phyloP scores from a whole-genome alignment of 1,140 invertebrate species.

The Sycophaga agraensis region DNA sequence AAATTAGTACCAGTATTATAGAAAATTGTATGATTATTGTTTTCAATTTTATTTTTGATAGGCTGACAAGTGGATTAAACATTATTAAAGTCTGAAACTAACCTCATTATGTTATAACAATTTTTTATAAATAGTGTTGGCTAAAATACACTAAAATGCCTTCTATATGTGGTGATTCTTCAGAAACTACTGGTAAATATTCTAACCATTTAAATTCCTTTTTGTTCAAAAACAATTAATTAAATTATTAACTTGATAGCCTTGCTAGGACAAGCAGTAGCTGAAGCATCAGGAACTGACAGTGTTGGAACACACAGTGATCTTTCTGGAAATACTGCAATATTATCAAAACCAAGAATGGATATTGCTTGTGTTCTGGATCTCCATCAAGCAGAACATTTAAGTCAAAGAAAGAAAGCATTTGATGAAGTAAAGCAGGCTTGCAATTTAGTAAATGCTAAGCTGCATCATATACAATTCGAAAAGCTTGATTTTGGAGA shows the following conservation, averaged over 20 bases:
- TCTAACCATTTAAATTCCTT: background rate
- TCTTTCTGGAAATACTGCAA: slow-evolving; percentile 67
- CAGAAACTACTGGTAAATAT: slow-evolving; percentile 43
- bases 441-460: slow-evolving; percentile 75
- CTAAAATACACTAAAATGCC: slow-evolving; percentile 42
- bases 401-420: slow-evolving; percentile 74
- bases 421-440: slow-evolving; percentile 83
- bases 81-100: background rate
- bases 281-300: slow-evolving; percentile 61
- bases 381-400: slow-evolving; percentile 70
- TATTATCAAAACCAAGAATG: slow-evolving; percentile 70
- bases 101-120: slow-evolving; percentile 9
- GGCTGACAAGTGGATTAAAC: background rate
- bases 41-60: slow-evolving; percentile 1
- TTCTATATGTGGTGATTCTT: slow-evolving; percentile 46
- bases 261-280: slow-evolving; percentile 26
- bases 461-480: slow-evolving; percentile 82
- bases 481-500: slow-evolving; percentile 86
- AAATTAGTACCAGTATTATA: background rate
- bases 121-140: background rate
- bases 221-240: background rate
- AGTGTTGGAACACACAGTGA: slow-evolving; percentile 73
- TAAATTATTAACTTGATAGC: background rate
- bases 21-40: no score
- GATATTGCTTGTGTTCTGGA: slow-evolving; percentile 91